Evolutionary conservation across 1,140 invertebrate genomes (phyloP).

Genomic region (Megalonaias nervosa): DNA sequence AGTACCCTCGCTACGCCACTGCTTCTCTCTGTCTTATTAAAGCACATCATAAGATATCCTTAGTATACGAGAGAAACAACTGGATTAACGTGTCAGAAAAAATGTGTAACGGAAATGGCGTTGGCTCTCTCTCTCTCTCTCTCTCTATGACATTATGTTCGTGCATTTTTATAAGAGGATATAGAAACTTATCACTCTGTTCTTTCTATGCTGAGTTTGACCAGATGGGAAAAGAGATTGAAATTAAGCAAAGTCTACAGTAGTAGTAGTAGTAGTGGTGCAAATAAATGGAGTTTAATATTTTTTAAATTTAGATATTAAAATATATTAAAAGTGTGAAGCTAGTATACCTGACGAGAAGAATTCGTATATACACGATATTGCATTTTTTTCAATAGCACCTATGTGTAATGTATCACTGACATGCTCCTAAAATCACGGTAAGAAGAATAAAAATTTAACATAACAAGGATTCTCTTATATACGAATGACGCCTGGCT

Average conservation of each 20-base stretch:
- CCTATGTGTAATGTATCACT: too few relatives aligned
- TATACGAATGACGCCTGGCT: not conserved
- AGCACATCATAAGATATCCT: not conserved
- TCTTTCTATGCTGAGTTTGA: slow-evolving; percentile 71
- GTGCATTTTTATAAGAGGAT: not conserved
- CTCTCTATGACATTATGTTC: too few relatives aligned
- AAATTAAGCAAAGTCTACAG: slow-evolving; percentile 37
- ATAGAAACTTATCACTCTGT: slow-evolving; percentile 70
- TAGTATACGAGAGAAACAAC: not conserved
- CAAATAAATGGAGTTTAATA: not conserved
- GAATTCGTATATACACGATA: too few relatives aligned
- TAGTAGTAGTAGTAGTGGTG: not conserved
- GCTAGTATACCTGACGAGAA: too few relatives aligned
- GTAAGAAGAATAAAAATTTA: not conserved
- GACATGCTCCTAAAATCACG: too few relatives aligned
- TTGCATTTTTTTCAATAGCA: too few relatives aligned
- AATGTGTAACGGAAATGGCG: not conserved
- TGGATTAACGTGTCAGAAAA: not conserved
- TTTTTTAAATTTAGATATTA: too few relatives aligned
- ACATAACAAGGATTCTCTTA: not conserved
- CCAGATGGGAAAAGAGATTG: slow-evolving; percentile 71
- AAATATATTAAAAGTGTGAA: too few relatives aligned
- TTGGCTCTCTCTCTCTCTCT: too few relatives aligned
- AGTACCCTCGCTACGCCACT: too few relatives aligned
- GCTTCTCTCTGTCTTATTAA: too few relatives aligned